Percentiles rank a stretch among this genome's conserved stretches.
Conservation (phyloP, 92 coral and sea anemone genomes). For the Umimayanthus chanpuru region DNA sequence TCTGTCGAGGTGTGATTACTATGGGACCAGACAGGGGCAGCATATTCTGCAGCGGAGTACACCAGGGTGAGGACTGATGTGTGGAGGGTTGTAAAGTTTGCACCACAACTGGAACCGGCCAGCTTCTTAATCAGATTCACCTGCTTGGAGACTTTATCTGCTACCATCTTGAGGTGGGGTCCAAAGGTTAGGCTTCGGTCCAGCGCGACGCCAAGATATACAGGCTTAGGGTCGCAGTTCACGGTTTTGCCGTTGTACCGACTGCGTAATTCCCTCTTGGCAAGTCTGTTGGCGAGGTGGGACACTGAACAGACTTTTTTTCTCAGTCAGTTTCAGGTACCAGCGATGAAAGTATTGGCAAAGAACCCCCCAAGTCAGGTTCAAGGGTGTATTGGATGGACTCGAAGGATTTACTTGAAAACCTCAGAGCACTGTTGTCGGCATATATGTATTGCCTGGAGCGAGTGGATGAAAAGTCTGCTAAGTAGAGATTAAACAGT, state of each 20-base stretch:
- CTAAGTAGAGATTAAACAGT: slow-evolving; percentile 41
- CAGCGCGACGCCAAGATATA: slow-evolving; percentile 15
- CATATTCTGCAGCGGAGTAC: too few species aligned
- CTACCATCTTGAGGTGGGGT: neutral
- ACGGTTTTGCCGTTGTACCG: neutral
- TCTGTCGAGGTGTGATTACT: slow-evolving; percentile 1
- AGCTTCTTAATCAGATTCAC: too few species aligned
- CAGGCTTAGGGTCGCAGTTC: slow-evolving; percentile 25
- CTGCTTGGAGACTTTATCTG: too few species aligned
- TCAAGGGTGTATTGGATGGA: too few species aligned
- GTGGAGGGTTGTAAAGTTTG: too few species aligned
- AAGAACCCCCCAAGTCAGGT: too few species aligned
- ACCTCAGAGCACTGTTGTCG: neutral
- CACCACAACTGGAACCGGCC: too few species aligned
- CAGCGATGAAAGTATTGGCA: too few species aligned
- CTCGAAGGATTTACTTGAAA: too few species aligned
- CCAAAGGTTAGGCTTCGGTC: slow-evolving; percentile 11
- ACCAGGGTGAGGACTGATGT: too few species aligned
- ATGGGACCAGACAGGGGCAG: too few species aligned
- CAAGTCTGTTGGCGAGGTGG: slow-evolving; percentile 20
- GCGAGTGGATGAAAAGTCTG: slow-evolving; percentile 38
- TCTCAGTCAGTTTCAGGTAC: neutral
- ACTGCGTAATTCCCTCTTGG: neutral
- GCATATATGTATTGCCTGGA: slow-evolving; percentile 44
- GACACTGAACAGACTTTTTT: too few species aligned